Evolutionary conservation across 64 coral and sea anemone genomes (phyloP), one percentile per base, ranked within the genome.

Genomic region (Actinia tenebrosa): DNA sequence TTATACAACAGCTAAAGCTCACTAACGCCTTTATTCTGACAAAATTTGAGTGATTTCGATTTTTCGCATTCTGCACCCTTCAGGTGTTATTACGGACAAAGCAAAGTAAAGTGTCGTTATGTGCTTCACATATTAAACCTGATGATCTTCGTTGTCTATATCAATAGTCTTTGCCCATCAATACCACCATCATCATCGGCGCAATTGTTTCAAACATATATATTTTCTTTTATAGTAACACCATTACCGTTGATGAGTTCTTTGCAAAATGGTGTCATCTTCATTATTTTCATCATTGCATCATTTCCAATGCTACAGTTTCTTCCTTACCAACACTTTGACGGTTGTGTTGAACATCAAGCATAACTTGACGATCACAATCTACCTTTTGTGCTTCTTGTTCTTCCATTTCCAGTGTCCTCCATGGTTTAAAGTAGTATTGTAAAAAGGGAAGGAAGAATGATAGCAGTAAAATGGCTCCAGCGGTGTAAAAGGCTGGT

Each of bases 371-470:
- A 16, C 14, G 13, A 14, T 61, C 22, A 23, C 7, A 7, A 5
- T 7, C 5, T 5, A 2, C 20, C 22, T 22, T 8, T 8, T 69
- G 19, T 69, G 64, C 22, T 69, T 8, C 3, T 20, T 69, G 20
- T 22, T 20, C 5, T 69, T 77, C 71, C 23, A 77, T 23, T 77
- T 43, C 37, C 26, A 45, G 77, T 79, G 30, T 84, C 22, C 82
- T 84, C 82, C 82, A 84, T 55, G 82, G 82, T 43, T 84, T 60
- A 84, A 84, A 84, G 30, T n/a, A 84, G 42, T 84, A 84, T 52
- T 84, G 82, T 84, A 84, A 37, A 52, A 59, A 84, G 82, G 82
- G 50, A 56, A 56, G 8, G 4, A 84, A 50, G 50, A 60, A 54
- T 54, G 82, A 42, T 84, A 84, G 20, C 23, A 84, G 47, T 42